These are phyloP conservation scores for Poeciliopsis turneri DNA, from an alignment of 2,797 vertebrate species.

Conservation along the genomic window DNA sequence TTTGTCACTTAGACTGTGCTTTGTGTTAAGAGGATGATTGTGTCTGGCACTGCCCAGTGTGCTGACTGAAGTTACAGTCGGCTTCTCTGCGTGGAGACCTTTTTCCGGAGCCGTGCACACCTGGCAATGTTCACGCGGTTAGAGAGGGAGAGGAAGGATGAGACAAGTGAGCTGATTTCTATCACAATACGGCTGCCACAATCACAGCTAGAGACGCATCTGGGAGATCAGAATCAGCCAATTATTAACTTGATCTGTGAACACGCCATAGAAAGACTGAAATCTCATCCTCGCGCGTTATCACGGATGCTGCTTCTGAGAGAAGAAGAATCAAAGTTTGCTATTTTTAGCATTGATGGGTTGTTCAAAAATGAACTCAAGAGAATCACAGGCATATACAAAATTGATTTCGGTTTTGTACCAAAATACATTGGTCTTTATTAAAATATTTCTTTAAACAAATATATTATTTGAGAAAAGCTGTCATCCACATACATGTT, in stretches of 20 bases:
- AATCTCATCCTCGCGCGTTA: neutral
- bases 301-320: neutral
- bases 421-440: no score
- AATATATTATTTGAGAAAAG: no score
- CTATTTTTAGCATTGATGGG: neutral
- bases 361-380: neutral
- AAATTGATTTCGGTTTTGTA: neutral
- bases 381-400: neutral
- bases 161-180: neutral
- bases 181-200: neutral
- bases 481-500: no score
- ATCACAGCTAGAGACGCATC: neutral
- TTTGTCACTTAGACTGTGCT: slow-evolving; percentile 64
- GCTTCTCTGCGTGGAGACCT: slow-evolving; percentile 7
- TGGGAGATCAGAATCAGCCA: neutral
- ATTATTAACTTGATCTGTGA: neutral
- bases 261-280: neutral
- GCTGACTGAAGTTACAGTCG: slow-evolving; percentile 14
- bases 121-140: neutral
- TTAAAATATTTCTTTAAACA: no score
- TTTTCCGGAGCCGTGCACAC: neutral
- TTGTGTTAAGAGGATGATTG: slow-evolving; percentile 48
- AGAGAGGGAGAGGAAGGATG: neutral
- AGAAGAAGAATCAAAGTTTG: neutral
- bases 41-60: slow-evolving; percentile 24